phyloP scores from a whole-genome alignment of 1,140 invertebrate species.

The Dreissena polymorpha region DNA sequence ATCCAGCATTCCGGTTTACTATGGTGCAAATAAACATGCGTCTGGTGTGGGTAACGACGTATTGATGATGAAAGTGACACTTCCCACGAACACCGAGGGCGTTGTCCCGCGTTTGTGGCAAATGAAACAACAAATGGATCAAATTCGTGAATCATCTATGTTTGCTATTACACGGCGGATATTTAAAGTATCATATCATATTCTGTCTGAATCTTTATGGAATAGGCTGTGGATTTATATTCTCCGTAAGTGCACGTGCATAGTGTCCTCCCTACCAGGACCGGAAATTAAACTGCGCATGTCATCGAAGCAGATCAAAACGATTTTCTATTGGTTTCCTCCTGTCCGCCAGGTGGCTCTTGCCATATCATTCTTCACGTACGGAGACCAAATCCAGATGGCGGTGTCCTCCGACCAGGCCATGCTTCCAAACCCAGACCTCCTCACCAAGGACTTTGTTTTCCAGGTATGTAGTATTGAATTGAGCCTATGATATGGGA shows the following conservation, averaged over 20 bases:
- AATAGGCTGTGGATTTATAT: constrained; percentile 70
- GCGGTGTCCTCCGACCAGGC: constrained; percentile 80
- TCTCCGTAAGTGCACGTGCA: constrained; percentile 73
- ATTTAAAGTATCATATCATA: constrained; percentile 63
- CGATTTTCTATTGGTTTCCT: constrained; percentile 80
- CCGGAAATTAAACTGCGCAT: constrained; percentile 78
- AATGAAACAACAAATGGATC: constrained; percentile 80
- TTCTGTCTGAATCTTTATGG: constrained; percentile 65
- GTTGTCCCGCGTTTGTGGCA: constrained; percentile 84
- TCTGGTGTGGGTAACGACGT: constrained; percentile 73
- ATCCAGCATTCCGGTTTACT: constrained; percentile 81
- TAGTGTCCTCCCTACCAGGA: constrained; percentile 81
- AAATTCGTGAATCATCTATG: constrained; percentile 81
- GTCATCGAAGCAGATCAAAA: constrained; percentile 79
- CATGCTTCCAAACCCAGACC: constrained; percentile 76
- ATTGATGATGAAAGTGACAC: constrained; percentile 78
- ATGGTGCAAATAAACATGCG: constrained; percentile 36
- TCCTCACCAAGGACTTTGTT: constrained; percentile 75
- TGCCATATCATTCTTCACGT: constrained; percentile 82
- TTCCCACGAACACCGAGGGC: constrained; percentile 82
- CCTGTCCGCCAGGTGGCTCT: constrained; percentile 80
- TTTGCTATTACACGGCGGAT: constrained; percentile 81
- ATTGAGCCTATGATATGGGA: too few species aligned
- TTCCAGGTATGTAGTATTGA: constrained; percentile 67
- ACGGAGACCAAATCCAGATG: constrained; percentile 81